A percentile compares a stretch with the other conserved stretches of the same genome.
These are phyloP conservation scores for Oryzias javanicus DNA, from an alignment of 2,113 vertebrate genomes.

Conservation along the genomic window DNA sequence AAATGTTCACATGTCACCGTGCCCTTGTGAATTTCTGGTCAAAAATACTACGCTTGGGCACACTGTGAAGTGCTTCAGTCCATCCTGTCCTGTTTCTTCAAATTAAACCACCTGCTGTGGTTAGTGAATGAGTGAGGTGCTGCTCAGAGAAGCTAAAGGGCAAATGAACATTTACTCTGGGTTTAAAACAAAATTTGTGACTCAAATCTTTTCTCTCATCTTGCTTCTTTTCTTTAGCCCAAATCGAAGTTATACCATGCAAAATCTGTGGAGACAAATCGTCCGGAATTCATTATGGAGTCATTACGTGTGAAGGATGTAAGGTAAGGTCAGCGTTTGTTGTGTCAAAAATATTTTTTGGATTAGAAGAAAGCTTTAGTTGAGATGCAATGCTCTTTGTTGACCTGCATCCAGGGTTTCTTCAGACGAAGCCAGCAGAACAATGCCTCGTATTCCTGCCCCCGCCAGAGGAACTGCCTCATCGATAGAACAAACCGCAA, in stretches of 20 bases:
- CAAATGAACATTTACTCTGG: background rate
- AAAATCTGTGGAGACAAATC: slow-evolving; percentile 99
- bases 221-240: slow-evolving; percentile 80
- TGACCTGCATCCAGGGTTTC: slow-evolving; percentile 83
- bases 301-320: slow-evolving; percentile 99
- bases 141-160: background rate
- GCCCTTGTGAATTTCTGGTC: slow-evolving; percentile 49
- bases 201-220: slow-evolving; percentile 2
- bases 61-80: slow-evolving; percentile 7
- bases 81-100: slow-evolving; percentile 25
- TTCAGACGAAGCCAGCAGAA: slow-evolving; percentile 99
- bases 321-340: slow-evolving; percentile 82
- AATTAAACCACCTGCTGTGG: slow-evolving; percentile 40
- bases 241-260: slow-evolving; percentile 99
- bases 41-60: slow-evolving; percentile 11
- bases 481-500: slow-evolving; percentile 99
- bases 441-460: slow-evolving; percentile 97
- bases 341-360: background rate
- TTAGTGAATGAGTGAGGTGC: slow-evolving; percentile 12
- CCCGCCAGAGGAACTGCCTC: slow-evolving; percentile 99
- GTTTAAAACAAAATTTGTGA: slow-evolving; percentile 15
- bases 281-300: slow-evolving; percentile 99
- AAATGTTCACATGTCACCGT: slow-evolving; percentile 54
- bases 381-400: slow-evolving; percentile 13
- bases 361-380: background rate